Evolutionary conservation across 30 jellyfish, hydroid and myxozoan species (phyloP), one percentile per base, ranked within the genome.

Genomic region (Haliclystus octoradiatus): DNA sequence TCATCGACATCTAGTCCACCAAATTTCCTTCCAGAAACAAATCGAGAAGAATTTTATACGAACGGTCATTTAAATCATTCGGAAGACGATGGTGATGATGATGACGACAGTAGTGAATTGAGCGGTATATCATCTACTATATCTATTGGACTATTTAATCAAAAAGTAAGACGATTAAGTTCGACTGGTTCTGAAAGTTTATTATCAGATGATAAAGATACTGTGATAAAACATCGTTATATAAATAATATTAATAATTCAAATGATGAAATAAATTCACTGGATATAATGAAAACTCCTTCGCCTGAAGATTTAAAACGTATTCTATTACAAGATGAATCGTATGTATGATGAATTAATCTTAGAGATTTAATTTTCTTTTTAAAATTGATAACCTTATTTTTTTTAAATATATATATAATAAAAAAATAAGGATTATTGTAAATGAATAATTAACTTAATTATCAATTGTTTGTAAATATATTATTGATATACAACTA

Each of bases 281-380:
- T 75, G 7, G 79, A 72, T 31, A 27, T 51, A 1, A 3, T 82
- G n/a, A 81, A 74, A 22, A 75, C 71, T 2, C 94, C 94, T 2
- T 70, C 94, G 29, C 88, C 67, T 0, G 96, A 85, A 34, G 93
- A 77, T 52, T 68, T 77, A 2, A 52, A 78, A 50, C 71, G 74
- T 50, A 69, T 71, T 68, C 32, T 74, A 22, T 50, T 78, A 52
- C 96, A 85, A 57, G 91, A 85, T 52, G 96, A 85, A 73, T 85
- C 96, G 1, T 73, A 78, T 65, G 96, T 85, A 15, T 85, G 62
- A 71, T 23, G 34, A 69, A 47, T n/a, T n/a, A n/a, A n/a, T n/a
- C n/a, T n/a, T n/a, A n/a, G n/a, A n/a, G n/a, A n/a, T n/a, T n/a
- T n/a, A n/a, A n/a, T n/a, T n/a, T n/a, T n/a, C n/a, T n/a, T n/a